phyloP scores from a whole-genome alignment of 2,888 invertebrate genomes.

The Dolichopus griseipennis region DNA sequence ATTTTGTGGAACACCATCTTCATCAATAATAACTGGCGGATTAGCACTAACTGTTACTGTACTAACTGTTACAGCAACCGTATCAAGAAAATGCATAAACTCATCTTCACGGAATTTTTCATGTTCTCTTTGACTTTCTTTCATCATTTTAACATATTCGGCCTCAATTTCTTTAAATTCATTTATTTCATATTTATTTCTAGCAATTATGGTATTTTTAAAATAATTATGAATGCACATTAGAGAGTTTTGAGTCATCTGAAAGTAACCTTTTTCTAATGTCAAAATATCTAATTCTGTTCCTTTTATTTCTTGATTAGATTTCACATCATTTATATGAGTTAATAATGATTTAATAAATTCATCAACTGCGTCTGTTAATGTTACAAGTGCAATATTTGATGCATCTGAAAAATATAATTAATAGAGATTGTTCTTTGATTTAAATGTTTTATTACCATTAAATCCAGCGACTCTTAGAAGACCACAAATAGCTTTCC shows the following conservation, averaged over 20 bases:
- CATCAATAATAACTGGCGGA: not conserved
- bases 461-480: conserved; percentile 38
- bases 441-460: conserved; percentile 16
- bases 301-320: conserved; percentile 24
- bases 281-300: conserved; percentile 27
- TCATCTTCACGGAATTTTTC: conserved; percentile 37
- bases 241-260: conserved; percentile 35
- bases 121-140: conserved; percentile 40
- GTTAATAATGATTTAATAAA: conserved; percentile 34
- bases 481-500: conserved; percentile 39
- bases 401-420: conserved; percentile 30
- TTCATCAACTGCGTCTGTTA: conserved; percentile 38
- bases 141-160: conserved; percentile 41
- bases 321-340: conserved; percentile 28
- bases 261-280: conserved; percentile 36
- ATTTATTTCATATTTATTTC: conserved; percentile 36
- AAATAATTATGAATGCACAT: conserved; percentile 40
- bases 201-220: conserved; percentile 37
- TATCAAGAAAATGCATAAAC: conserved; percentile 36
- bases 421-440: not conserved
- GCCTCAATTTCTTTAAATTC: conserved; percentile 38
- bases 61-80: not conserved
- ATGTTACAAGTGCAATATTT: conserved; percentile 33
- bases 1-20: not conserved
- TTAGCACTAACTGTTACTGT: not conserved